Conservation (phyloP, 2,797 vertebrate genomes). For the Bryconaethiops microstoma region DNA sequence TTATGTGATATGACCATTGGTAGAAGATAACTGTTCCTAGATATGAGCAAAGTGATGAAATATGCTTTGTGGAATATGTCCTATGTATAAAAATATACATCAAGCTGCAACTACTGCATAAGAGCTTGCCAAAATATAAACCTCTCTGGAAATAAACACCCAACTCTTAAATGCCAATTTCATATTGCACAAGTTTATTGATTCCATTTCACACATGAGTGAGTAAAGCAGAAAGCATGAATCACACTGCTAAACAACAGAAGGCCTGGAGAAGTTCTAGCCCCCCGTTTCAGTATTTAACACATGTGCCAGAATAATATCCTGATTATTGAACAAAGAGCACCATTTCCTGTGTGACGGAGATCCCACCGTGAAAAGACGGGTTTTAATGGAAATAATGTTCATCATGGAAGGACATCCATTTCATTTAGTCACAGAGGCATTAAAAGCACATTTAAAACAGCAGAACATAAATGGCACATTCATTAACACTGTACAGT, state of each 20-base stretch:
- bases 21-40: too few species aligned
- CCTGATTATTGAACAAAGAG: slow-evolving; percentile 17
- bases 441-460: slow-evolving; percentile 32
- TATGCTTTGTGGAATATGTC: background rate
- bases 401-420: slow-evolving; percentile 15
- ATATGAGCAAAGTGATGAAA: too few species aligned
- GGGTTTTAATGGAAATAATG: slow-evolving; percentile 21
- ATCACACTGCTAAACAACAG: background rate
- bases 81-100: background rate
- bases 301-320: slow-evolving; percentile 6
- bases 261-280: background rate
- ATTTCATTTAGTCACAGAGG: slow-evolving; percentile 42
- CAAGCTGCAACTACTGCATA: background rate
- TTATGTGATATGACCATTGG: too few species aligned
- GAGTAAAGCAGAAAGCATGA: background rate
- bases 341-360: slow-evolving; percentile 6
- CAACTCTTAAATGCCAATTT: background rate
- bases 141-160: slow-evolving; percentile 1
- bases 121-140: background rate
- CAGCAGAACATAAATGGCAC: slow-evolving; percentile 12
- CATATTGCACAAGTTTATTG: slow-evolving; percentile 45
- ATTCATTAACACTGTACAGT: slow-evolving; percentile 22
- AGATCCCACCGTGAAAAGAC: background rate
- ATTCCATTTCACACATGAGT: slow-evolving; percentile 18
- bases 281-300: background rate